These are phyloP conservation scores for Drosophila engyochracea DNA, from an alignment of 2,888 invertebrate genomes.

Conservation along the genomic window DNA sequence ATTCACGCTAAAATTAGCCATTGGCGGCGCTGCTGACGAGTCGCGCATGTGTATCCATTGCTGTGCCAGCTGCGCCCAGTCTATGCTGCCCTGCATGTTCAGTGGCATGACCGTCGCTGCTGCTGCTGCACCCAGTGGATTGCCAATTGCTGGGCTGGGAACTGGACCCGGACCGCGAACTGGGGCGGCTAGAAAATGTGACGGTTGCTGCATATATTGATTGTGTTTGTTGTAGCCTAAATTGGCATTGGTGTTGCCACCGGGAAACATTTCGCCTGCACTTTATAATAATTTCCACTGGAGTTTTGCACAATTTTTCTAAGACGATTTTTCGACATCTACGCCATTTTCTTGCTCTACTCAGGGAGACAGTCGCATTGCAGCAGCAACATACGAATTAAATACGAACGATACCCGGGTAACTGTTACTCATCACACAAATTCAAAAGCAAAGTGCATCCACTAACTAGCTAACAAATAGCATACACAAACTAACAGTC, in stretches of 20 bases:
- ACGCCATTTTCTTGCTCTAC: conserved; percentile 66
- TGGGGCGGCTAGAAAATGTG: conserved; percentile 89
- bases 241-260: conserved; percentile 81
- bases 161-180: conserved; percentile 25
- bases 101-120: conserved; percentile 50
- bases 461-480: neutral
- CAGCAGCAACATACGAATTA: conserved; percentile 18
- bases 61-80: conserved; percentile 98
- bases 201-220: conserved; percentile 85
- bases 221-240: conserved; percentile 76
- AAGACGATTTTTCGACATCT: conserved; percentile 39
- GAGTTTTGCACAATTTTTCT: conserved; percentile 29
- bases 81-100: conserved; percentile 88
- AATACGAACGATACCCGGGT: neutral
- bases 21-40: conserved; percentile 82
- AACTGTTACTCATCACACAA: conserved; percentile 15
- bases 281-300: conserved; percentile 13
- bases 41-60: conserved; percentile 98
- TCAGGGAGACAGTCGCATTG: conserved; percentile 39
- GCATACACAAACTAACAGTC: neutral
- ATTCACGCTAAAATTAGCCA: conserved; percentile 79
- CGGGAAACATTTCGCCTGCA: conserved; percentile 77
- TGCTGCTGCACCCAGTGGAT: conserved; percentile 19
- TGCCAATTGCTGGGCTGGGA: conserved; percentile 19
- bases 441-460: neutral